These are phyloP conservation scores for Trematocara caparti DNA, from an alignment of 2,797 vertebrate genomes.

Conservation along the genomic window DNA sequence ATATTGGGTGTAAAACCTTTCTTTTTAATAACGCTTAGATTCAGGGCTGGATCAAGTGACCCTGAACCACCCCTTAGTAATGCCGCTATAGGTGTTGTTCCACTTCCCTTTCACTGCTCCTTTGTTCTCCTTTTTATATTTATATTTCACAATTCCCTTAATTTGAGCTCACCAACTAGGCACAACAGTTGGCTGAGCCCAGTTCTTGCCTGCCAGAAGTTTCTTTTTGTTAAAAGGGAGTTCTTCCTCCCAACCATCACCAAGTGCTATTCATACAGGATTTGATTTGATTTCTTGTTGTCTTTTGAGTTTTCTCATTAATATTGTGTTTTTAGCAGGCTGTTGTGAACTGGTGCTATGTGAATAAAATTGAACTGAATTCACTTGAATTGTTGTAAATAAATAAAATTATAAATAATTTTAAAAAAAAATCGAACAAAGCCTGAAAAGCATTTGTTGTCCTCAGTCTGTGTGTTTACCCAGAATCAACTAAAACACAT, in stretches of 20 bases:
- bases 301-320: not conserved
- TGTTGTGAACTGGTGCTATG: not conserved
- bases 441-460: not conserved
- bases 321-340: not conserved
- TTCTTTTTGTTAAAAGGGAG: not conserved
- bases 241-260: not conserved
- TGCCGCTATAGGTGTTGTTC: not conserved
- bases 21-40: not conserved
- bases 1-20: not conserved
- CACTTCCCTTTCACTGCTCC: not conserved
- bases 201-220: not conserved
- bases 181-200: not conserved
- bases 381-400: not conserved
- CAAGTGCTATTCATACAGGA: not conserved
- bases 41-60: not conserved
- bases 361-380: not conserved
- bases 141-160: accelerated
- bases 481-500: constrained; percentile 32
- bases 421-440: not conserved
- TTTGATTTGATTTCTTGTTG: not conserved
- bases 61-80: not conserved
- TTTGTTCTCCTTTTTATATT: not conserved
- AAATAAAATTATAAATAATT: not conserved
- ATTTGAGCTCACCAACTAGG: not conserved
- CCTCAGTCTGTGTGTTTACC: constrained; percentile 17